These are phyloP conservation scores for Campoplex nolae DNA, from an alignment of 2,888 invertebrate genomes.

Conservation along the genomic window DNA sequence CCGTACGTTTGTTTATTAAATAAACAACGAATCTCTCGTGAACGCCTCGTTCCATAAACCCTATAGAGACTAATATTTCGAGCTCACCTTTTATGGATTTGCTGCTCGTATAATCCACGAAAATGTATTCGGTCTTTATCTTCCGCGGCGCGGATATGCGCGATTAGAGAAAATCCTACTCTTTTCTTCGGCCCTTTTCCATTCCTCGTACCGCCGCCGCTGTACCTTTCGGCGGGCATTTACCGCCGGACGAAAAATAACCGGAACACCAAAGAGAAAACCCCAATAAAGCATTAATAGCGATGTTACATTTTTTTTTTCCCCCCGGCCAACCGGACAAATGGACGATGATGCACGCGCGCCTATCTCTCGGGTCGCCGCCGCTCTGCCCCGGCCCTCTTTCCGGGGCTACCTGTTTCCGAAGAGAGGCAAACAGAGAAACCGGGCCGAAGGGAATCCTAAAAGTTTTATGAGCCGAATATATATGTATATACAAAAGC, in stretches of 20 bases:
- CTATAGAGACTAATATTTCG: not conserved
- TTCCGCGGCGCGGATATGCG: not conserved
- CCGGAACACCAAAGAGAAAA: slow-evolving; percentile 3
- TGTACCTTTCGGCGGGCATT: not conserved
- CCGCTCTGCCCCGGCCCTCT: not conserved
- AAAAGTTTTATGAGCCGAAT: slow-evolving; percentile 72
- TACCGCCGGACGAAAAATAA: slow-evolving; percentile 11
- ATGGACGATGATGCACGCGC: slow-evolving; percentile 44
- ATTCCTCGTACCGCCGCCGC: not conserved
- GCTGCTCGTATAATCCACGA: not conserved
- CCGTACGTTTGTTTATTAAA: too few species aligned
- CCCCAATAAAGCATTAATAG: slow-evolving; percentile 72
- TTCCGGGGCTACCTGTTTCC: slow-evolving; percentile 67
- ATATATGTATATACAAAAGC: not conserved
- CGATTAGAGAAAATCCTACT: slow-evolving; percentile 3
- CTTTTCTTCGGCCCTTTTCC: not conserved
- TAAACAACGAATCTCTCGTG: not conserved
- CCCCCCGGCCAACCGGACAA: slow-evolving; percentile 39
- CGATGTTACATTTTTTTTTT: slow-evolving; percentile 45
- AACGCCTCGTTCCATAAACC: too few species aligned
- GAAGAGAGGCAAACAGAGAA: not conserved
- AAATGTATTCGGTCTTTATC: not conserved
- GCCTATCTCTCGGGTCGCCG: slow-evolving; percentile 26
- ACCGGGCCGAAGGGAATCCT: slow-evolving; percentile 39
- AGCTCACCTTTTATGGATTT: not conserved